Base-by-base conservation (phyloP, 2,113 vertebrate genomes). In the Calidris pugnax region DNA sequence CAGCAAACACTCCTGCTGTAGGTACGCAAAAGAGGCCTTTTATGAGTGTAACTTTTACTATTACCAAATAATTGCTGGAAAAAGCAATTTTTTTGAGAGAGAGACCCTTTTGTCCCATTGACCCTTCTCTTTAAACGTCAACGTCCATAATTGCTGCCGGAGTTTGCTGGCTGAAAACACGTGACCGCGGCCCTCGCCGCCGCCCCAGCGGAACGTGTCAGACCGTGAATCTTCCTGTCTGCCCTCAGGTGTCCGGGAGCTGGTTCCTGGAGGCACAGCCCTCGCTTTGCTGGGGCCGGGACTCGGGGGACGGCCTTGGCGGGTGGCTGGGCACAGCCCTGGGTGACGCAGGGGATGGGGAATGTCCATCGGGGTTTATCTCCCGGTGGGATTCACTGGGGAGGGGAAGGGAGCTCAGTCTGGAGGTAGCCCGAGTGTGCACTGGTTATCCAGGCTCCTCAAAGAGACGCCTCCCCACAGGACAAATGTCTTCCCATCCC, bases 181-280 rank as follows among this genome's bases (percentile, higher is more conserved):
- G 9, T 0, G 1, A 21, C 12, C 1, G 32, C 24, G 16, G 33
- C 69, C 71, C 81, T 48, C 2, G 1, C 56, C 2, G 6, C 48
- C 13, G 13, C 0, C 1, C 33, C 32, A 51, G 47, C 3, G 4
- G 33, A 51, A n/a, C 0, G 0, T 18, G 24, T 22, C 8, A 33
- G 57, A 20, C 5, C 0, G 1, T 8, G 22, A 33, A 35, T 39
- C 50, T 9, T 72, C 56, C 47, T 39, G 50, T 22, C 30, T 19
- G n/a, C 33, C 30, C 30, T 23, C 37, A 50, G 76, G 80, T 48
- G 24, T 8, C 56, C n/a, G 8, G 68, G 12, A 41, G 66, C 55
- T 24, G 43, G 48, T 47, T 68, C 33, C 72, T 67, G 6, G 50
- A 14, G 66, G 57, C 51, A 71, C 33, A 30, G 45, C 39, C 27